Percentiles rank a stretch among this genome's conserved stretches.
Conservation (phyloP, 2,797 vertebrate genomes). For the Crenuchus spilurus region DNA sequence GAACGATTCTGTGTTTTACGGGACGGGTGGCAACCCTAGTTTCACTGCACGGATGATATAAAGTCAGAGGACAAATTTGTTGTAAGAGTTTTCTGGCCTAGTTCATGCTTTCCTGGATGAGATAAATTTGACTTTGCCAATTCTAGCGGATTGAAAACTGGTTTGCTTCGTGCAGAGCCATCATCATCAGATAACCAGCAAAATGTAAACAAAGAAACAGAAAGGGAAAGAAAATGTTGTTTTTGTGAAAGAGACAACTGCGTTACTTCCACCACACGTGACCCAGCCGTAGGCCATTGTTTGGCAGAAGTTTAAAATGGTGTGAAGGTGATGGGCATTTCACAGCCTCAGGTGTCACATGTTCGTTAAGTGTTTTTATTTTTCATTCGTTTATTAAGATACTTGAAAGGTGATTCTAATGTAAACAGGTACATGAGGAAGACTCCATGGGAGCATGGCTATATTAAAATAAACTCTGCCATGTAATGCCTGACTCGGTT, state of each 20-base stretch:
- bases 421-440: conserved; percentile 48
- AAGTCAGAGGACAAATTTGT: no score
- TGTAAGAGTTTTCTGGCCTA: no score
- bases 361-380: conserved; percentile 10
- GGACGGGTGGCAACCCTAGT: no score
- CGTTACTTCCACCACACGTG: not conserved
- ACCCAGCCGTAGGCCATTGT: not conserved
- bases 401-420: conserved; percentile 49
- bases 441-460: conserved; percentile 40
- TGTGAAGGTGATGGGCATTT: conserved; percentile 1
- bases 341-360: conserved; percentile 10
- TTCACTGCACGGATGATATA: no score
- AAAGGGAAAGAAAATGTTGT: not conserved
- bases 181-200: conserved; percentile 1
- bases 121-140: no score
- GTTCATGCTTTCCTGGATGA: no score
- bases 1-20: no score
- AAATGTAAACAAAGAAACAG: not conserved
- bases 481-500: conserved; percentile 40
- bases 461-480: conserved; percentile 52
- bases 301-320: conserved; percentile 5
- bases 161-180: not conserved
- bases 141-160: not conserved
- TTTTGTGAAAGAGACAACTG: not conserved
- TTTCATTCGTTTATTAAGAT: conserved; percentile 37